Base-by-base conservation (phyloP, 2,888 invertebrate species). In the Helobdella robusta region DNA sequence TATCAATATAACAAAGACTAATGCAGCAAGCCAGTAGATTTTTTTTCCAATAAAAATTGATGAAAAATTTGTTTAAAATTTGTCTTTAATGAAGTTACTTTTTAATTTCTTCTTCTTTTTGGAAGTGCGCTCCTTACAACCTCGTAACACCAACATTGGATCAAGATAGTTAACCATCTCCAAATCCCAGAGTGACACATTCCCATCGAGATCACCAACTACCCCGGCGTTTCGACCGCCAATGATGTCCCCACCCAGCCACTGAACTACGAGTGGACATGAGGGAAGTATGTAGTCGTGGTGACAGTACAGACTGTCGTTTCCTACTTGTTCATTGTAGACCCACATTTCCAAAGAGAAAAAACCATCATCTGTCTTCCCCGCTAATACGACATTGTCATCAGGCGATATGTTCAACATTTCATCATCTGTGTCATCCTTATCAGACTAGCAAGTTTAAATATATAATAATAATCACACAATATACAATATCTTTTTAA, bases 181-280 rank as follows among this genome's bases (percentile, higher is more conserved):
- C 52, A 97, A 80, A 80, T 97, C 94, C 94, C 95, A 98, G n/a
- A 97, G 85, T 73, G 91, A 89, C 66, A 97, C 93, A 50, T 89
- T 84, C 0, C 92, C 88, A 69, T 87, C 86, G 91, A 97, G 93
- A 40, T 87, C 87, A 15, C 93, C 95, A 66, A 95, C 85, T 0
- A 94, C 95, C 73, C 92, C 87, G 72, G 91, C 85, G 79, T 92
- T 95, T 69, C 87, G 86, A 79, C 84, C 80, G 0, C 90, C 87
- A 78, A 93, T 91, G n/a, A n/a, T n/a, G n/a, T n/a, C n/a, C 77
- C 87, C 90, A 78, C 88, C 88, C 66, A 97, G 82, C 89, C 93
- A 92, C 79, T 95, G 94, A 61, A 95, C 69, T 74, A 91, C 90
- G 15, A 97, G 82, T 0, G 95, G 94, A 77, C 90, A 89, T 71